Evolutionary conservation across 2,797 vertebrate species (phyloP).

Genomic region (Leuciscus waleckii): DNA sequence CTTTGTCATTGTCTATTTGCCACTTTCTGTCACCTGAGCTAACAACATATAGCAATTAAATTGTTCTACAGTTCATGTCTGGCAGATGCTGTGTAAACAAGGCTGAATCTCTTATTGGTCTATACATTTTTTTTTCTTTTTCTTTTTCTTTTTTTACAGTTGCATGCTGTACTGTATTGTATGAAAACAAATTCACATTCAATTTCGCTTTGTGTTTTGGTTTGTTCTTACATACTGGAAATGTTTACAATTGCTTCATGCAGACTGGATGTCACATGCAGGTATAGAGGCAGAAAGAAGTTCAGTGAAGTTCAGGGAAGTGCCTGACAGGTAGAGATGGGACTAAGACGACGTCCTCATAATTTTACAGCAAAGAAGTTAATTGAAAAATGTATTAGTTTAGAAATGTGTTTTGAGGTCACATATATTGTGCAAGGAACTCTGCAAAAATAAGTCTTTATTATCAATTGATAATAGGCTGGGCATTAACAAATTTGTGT

Average conservation of each 20-base stretch:
- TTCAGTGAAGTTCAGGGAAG: background rate
- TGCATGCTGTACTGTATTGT: background rate
- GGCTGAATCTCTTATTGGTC: background rate
- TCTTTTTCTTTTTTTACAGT: background rate
- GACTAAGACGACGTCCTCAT: background rate
- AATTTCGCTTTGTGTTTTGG: background rate
- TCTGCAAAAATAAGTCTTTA: background rate
- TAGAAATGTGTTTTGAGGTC: background rate
- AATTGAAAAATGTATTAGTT: background rate
- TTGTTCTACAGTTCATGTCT: background rate
- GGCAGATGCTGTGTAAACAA: background rate
- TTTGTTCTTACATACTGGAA: background rate
- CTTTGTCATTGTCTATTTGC: background rate
- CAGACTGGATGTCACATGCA: background rate
- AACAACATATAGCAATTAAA: background rate
- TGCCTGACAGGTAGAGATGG: background rate
- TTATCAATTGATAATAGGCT: background rate
- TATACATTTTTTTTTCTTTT: background rate
- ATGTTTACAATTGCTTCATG: background rate
- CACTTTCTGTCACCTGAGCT: background rate
- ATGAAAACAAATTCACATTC: background rate
- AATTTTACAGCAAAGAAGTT: background rate
- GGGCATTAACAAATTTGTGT: too few species aligned
- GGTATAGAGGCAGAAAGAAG: background rate
- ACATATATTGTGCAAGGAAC: background rate